These are phyloP conservation scores for Sipha flava DNA, from an alignment of 1,140 invertebrate species.

Conservation along the genomic window DNA sequence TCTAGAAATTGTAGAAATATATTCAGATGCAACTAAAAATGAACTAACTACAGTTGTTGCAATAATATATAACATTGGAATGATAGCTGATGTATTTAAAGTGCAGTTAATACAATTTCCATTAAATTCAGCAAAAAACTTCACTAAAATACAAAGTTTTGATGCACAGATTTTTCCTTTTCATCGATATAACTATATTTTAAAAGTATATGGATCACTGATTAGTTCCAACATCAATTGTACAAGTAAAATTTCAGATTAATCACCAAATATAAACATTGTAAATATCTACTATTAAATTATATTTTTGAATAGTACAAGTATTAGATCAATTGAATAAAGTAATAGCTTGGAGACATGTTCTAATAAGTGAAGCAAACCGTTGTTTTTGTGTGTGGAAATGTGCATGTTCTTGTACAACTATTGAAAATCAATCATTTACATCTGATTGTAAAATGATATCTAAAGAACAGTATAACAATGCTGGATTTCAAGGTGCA, in stretches of 20 bases:
- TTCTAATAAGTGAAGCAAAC: neutral
- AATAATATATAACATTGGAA: neutral
- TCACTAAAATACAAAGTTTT: neutral
- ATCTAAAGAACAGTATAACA: neutral
- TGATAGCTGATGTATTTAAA: neutral
- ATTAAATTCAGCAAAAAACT: neutral
- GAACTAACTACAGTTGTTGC: neutral
- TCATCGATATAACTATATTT: neutral
- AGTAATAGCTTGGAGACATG: neutral
- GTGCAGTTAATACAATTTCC: neutral
- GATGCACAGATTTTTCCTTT: neutral
- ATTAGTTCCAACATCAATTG: neutral
- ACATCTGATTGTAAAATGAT: neutral
- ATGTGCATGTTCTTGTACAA: neutral
- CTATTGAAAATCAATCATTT: neutral
- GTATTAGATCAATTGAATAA: neutral
- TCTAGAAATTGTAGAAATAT: conserved; percentile 14
- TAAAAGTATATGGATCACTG: neutral
- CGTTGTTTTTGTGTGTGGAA: conserved; percentile 16
- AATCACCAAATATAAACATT: neutral
- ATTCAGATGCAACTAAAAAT: conserved; percentile 4
- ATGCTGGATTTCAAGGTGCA: neutral
- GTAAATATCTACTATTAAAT: neutral
- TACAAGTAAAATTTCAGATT: neutral
- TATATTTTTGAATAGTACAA: neutral